A percentile compares a stretch with the other conserved stretches of the same genome.
Evolutionary conservation across 2,113 vertebrate genomes (phyloP).

Genomic region (Eptesicus fuscus): DNA sequence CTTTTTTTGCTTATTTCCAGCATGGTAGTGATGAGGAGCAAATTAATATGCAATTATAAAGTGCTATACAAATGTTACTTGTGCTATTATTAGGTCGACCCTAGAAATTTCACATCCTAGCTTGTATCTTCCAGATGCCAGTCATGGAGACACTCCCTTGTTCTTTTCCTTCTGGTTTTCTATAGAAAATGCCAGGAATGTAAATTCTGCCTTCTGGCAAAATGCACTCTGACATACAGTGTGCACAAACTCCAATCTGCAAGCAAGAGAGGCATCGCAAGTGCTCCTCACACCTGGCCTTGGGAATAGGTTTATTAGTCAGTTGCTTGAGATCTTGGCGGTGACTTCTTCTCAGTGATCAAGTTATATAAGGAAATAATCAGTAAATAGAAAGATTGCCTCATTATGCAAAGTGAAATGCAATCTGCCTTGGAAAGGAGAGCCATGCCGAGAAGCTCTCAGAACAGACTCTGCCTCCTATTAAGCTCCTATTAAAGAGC

Average conservation of each 20-base stretch:
- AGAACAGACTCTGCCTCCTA: constrained; percentile 68
- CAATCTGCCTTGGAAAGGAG: constrained; percentile 56
- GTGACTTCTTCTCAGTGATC: constrained; percentile 54
- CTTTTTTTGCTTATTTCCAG: background rate
- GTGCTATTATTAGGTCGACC: background rate
- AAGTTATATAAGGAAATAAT: constrained; percentile 68
- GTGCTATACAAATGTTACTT: background rate
- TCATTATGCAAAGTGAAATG: constrained; percentile 76
- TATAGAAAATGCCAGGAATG: constrained; percentile 3
- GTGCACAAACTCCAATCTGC: background rate
- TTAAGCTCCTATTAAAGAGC: constrained; percentile 68
- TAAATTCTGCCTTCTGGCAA: constrained; percentile 4
- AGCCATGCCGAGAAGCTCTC: constrained; percentile 58
- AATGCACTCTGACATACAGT: background rate
- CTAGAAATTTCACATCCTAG: background rate
- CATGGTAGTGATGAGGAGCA: background rate
- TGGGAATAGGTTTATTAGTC: constrained; percentile 24
- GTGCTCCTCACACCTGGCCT: background rate
- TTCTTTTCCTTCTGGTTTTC: constrained; percentile 19
- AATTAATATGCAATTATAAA: constrained; percentile 16
- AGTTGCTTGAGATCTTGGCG: constrained; percentile 28
- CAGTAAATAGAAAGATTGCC: constrained; percentile 71
- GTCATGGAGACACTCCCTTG: background rate
- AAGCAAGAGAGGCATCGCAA: background rate
- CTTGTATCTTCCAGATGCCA: background rate